Evolutionary conservation across 2,888 invertebrate species (phyloP).

Genomic region (Apodemia zela): DNA sequence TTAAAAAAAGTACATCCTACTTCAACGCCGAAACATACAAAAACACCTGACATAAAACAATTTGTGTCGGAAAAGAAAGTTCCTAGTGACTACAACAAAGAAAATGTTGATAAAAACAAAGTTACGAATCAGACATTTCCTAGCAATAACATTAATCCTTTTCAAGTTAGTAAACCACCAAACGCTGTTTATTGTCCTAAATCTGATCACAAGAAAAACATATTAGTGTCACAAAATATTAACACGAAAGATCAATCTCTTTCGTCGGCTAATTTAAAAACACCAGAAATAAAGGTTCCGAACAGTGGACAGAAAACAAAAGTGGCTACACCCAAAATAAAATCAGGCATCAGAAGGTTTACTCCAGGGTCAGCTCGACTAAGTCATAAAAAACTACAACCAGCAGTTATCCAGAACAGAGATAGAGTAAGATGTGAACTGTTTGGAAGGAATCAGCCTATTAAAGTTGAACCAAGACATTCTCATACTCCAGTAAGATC

Average conservation of each 20-base stretch:
- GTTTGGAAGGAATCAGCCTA: slow-evolving; percentile 46
- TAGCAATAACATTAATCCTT: slow-evolving; percentile 41
- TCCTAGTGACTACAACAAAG: slow-evolving; percentile 47
- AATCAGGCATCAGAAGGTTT: slow-evolving; percentile 60
- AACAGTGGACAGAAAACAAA: slow-evolving; percentile 49
- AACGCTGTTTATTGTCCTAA: slow-evolving; percentile 31
- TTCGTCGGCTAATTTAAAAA: not conserved
- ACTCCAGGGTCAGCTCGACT: slow-evolving; percentile 56
- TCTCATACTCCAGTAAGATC: slow-evolving; percentile 18
- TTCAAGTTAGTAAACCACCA: slow-evolving; percentile 34
- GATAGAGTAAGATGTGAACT: slow-evolving; percentile 65
- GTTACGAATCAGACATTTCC: slow-evolving; percentile 45
- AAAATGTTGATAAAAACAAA: slow-evolving; percentile 46
- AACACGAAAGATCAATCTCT: not conserved
- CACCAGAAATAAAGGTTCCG: slow-evolving; percentile 24
- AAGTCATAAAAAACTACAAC: slow-evolving; percentile 55
- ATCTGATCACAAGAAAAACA: slow-evolving; percentile 32
- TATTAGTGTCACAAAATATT: not conserved
- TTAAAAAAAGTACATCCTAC: slow-evolving; percentile 38
- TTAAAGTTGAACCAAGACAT: slow-evolving; percentile 35
- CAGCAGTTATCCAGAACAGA: slow-evolving; percentile 46
- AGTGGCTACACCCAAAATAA: slow-evolving; percentile 60
- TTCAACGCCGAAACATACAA: slow-evolving; percentile 48
- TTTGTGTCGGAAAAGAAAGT: slow-evolving; percentile 56
- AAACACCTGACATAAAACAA: slow-evolving; percentile 42